Evolutionary conservation across 35 echinoderm and acorn worm genomes (phyloP).

Genomic region (Heliocidaris tuberculata): DNA sequence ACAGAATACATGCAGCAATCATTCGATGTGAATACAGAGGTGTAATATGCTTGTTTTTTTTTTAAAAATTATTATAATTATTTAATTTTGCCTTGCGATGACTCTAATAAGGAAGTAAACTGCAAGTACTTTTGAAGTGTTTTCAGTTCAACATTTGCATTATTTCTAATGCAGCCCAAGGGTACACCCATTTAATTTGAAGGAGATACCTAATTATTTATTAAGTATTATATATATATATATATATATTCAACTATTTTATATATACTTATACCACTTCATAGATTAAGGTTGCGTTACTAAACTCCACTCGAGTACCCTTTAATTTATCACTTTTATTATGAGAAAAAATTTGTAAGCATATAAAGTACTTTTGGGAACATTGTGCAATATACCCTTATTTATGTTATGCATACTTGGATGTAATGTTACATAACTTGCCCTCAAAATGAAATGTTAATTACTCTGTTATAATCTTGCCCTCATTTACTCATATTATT

Average conservation of each 20-base stretch:
- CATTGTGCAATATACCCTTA: conserved; percentile 11
- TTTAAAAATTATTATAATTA: neutral
- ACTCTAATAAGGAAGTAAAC: neutral
- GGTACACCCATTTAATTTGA: neutral
- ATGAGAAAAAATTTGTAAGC: neutral
- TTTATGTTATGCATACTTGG: neutral
- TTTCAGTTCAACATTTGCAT: neutral
- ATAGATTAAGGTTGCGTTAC: neutral
- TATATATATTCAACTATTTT: neutral
- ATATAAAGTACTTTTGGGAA: neutral
- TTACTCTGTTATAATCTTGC: neutral
- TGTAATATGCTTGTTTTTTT: neutral
- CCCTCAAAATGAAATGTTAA: neutral
- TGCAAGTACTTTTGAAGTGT: neutral
- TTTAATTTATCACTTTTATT: neutral
- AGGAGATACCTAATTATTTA: neutral
- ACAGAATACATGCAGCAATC: neutral
- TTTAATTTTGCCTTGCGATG: neutral
- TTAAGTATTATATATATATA: neutral
- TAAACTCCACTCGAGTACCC: neutral
- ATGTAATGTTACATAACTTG: neutral
- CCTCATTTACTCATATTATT: neutral
- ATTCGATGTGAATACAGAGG: neutral
- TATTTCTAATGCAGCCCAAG: too few relatives aligned
- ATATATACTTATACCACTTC: neutral